A percentile compares a stretch with the other conserved stretches of the same genome.
These are phyloP conservation scores for Littorina saxatilis DNA, from an alignment of 1,140 invertebrate species.

Conservation along the genomic window DNA sequence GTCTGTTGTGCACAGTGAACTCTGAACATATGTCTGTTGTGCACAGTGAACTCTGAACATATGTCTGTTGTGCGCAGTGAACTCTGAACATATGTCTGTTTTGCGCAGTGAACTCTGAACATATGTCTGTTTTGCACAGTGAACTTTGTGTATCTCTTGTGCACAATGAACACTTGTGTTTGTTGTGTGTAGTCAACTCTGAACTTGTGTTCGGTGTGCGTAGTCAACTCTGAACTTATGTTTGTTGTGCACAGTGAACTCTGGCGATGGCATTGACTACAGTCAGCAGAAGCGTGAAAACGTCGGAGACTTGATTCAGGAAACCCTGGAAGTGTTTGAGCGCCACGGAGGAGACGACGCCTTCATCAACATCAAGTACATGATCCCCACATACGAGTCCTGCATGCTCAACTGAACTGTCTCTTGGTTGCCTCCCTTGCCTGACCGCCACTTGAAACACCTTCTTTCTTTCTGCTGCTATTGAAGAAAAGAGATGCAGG, in stretches of 20 bases:
- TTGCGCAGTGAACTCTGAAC: no score
- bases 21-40: no score
- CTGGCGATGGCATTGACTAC: constrained; percentile 87
- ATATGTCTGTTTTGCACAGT: no score
- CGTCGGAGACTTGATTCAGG: constrained; percentile 91
- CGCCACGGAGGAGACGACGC: constrained; percentile 93
- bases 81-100: no score
- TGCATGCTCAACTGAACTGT: constrained; percentile 84
- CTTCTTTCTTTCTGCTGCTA: background rate
- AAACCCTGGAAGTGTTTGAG: constrained; percentile 93
- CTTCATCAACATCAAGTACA: constrained; percentile 98
- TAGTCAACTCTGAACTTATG: no score
- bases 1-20: no score
- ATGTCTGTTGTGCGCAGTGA: no score
- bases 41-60: no score
- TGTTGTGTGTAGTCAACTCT: no score
- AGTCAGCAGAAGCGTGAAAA: constrained; percentile 85
- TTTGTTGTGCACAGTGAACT: constrained; percentile 77
- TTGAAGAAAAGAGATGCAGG: background rate
- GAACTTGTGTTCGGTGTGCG: no score
- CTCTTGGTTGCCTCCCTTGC: background rate
- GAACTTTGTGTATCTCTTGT: no score
- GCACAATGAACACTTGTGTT: no score
- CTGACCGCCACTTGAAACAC: background rate
- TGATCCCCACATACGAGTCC: constrained; percentile 98